phyloP scores from a whole-genome alignment of 2,113 vertebrate genomes.

The Mesembrinibis cayennensis region DNA sequence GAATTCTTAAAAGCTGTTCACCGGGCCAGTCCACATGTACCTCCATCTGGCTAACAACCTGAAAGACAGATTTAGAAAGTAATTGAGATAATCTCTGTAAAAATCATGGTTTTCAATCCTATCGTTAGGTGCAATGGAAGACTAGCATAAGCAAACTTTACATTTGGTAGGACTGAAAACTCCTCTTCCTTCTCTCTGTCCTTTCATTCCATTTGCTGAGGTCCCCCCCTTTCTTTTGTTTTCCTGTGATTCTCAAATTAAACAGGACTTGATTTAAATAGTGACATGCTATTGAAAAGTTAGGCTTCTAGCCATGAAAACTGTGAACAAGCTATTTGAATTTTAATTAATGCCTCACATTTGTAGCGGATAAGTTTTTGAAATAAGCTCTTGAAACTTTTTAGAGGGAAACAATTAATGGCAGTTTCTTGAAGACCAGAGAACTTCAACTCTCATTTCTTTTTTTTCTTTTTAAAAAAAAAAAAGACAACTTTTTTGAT shows the following conservation, averaged over 20 bases:
- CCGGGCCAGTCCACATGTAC: not conserved
- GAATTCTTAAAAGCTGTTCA: not conserved
- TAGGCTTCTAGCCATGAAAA: constrained; percentile 16
- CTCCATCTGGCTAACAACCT: not conserved
- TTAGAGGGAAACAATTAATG: not conserved
- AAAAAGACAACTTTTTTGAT: not conserved
- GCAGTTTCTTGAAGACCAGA: not conserved
- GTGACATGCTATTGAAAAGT: not conserved
- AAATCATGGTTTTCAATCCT: not conserved
- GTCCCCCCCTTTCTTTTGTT: not conserved
- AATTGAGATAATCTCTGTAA: not conserved
- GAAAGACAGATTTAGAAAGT: not conserved
- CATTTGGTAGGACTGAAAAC: not conserved
- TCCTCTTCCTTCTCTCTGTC: not conserved
- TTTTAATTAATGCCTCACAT: constrained; percentile 19
- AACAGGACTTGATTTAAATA: constrained; percentile 23
- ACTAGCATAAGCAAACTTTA: not conserved
- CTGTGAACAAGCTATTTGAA: not conserved
- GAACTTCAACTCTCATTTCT: not conserved
- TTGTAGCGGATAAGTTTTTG: not conserved
- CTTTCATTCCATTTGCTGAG: not conserved
- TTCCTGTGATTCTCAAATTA: not conserved
- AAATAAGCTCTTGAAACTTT: not conserved
- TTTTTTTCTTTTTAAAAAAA: no score
- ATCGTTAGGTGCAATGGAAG: not conserved